Evolutionary conservation across 2,113 vertebrate species (phyloP), one percentile per base, ranked within the genome.

Genomic region (Brienomyrus brachyistius): DNA sequence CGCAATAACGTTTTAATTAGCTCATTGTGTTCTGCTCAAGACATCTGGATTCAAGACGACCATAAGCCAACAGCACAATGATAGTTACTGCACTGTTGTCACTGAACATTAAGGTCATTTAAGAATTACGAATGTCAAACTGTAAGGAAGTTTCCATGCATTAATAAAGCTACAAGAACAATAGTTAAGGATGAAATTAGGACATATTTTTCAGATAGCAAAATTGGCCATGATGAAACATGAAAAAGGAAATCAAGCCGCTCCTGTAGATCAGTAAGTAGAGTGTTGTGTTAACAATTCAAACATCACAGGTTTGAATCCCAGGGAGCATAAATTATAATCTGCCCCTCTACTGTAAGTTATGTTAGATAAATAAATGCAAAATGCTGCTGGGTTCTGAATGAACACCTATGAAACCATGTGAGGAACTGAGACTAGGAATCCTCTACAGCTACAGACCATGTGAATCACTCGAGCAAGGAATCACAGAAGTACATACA

Each of bases 1-100:
- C 35, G 90, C 92, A 95, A 94, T 94, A 95, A 95, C 93, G 94
- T 94, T 94, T 94, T 93, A 94, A 94, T 94, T 92, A 94, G 94
- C 94, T 95, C 93, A 93, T 90, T 91, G 88, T 92, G 90, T 83
- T 89, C 91, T 90, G 86, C 92, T 93, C 91, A 92, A 93, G 91
- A 92, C 93, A 93, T 56, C 50, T 54, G 51, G 88, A 82, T 89
- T 77, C n/a, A 77, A 31, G 35, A 82, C 40, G 35, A 51, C n/a
- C 19, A 21, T n/a, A n/a, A 59, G 4, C 27, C 19, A 62, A 47
- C 19, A n/a, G 54, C 56, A 43, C 19, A 23, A 11, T 48, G 50
- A 9, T 2, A 88, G 19, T 62, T 66, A 62, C 35, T 62, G 15
- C 23, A 35, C 10, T 11, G 19, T 56, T 4, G 17, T 8, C 11